Percentiles rank a stretch among this genome's conserved stretches.
phyloP scores from a whole-genome alignment of 1,140 invertebrate species.

The Pectinophora gossypiella region DNA sequence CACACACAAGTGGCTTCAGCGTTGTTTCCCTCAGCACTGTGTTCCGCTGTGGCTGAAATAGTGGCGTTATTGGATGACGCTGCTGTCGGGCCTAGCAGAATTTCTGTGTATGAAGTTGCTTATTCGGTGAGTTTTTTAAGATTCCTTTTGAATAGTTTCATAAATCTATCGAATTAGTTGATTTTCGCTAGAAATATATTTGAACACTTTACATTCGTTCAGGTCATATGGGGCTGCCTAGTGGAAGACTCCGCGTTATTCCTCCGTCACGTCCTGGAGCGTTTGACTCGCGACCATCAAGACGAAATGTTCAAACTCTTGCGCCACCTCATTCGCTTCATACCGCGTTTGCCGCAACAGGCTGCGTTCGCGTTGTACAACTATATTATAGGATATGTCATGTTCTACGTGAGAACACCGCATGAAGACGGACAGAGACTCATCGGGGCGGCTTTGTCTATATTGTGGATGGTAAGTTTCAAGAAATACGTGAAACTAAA shows the following conservation, averaged over 20 bases:
- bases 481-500: too few species aligned
- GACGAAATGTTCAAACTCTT: constrained; percentile 96
- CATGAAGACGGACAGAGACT: constrained; percentile 95
- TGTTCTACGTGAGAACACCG: constrained; percentile 98
- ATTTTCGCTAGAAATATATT: too few species aligned
- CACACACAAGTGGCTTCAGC: constrained; percentile 93
- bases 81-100: constrained; percentile 95
- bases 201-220: constrained; percentile 16
- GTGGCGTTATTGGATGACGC: constrained; percentile 97
- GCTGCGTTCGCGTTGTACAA: constrained; percentile 99
- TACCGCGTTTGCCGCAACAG: constrained; percentile 95
- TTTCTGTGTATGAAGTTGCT: constrained; percentile 92
- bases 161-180: too few species aligned
- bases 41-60: constrained; percentile 95
- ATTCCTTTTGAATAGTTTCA: too few species aligned
- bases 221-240: constrained; percentile 98
- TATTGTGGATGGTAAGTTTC: constrained; percentile 94
- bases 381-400: constrained; percentile 99
- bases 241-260: constrained; percentile 99
- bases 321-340: constrained; percentile 93
- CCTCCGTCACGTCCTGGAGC: constrained; percentile 95
- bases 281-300: constrained; percentile 95
- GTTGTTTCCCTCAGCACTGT: constrained; percentile 97
- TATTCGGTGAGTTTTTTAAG: constrained; percentile 82
- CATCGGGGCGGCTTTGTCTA: constrained; percentile 94